Conservation (phyloP, 2,888 invertebrate genomes). For the Nomada goodeniana region DNA sequence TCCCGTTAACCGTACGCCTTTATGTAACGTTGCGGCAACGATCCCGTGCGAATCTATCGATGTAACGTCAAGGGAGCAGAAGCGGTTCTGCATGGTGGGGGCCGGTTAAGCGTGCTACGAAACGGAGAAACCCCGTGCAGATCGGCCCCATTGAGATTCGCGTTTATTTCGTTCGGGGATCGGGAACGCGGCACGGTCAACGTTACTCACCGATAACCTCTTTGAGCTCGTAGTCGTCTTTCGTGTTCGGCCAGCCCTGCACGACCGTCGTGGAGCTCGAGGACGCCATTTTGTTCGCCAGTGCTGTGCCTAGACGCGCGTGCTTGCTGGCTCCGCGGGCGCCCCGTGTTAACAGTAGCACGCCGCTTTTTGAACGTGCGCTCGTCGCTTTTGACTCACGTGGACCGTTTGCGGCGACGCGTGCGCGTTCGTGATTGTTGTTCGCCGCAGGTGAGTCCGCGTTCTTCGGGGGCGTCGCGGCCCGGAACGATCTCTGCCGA, state of each 20-base stretch:
- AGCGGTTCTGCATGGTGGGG: conserved; percentile 2
- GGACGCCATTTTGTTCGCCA: conserved; percentile 88
- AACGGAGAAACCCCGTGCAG: not conserved
- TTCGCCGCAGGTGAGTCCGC: conserved; percentile 33
- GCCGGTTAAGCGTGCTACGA: conserved; percentile 11
- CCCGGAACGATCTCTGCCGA: conserved; percentile 85
- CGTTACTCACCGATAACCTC: conserved; percentile 94
- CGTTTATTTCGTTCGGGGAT: not conserved
- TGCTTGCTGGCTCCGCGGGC: conserved; percentile 83
- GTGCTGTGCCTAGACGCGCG: conserved; percentile 86
- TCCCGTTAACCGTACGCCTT: not conserved
- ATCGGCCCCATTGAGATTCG: no score
- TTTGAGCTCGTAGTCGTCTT: conserved; percentile 96
- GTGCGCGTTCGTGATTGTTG: conserved; percentile 42
- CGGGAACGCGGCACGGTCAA: not conserved
- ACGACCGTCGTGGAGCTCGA: conserved; percentile 85
- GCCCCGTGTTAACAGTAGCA: conserved; percentile 73
- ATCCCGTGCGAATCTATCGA: not conserved
- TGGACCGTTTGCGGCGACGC: conserved; percentile 44
- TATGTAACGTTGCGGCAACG: conserved; percentile 21
- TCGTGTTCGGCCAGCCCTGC: conserved; percentile 93
- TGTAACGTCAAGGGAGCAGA: conserved; percentile 40
- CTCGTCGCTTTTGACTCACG: conserved; percentile 56
- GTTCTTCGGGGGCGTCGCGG: conserved; percentile 80
- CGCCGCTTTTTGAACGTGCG: conserved; percentile 53